Percentiles rank a stretch among this genome's conserved stretches.
Conservation (phyloP, 2,797 vertebrate genomes). For the Lepus townsendii region DNA sequence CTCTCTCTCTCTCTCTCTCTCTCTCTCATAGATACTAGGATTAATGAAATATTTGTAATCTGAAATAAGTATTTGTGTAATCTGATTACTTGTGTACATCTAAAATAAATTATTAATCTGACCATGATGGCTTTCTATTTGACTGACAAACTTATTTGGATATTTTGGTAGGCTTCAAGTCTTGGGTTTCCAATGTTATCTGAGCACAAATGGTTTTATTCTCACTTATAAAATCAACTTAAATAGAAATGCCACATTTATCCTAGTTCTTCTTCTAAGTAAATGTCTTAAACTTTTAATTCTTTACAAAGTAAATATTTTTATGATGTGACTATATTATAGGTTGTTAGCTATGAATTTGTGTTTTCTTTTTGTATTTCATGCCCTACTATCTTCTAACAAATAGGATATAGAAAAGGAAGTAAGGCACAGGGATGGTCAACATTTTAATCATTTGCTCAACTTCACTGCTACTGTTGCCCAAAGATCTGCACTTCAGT, state of each 20-base stretch:
- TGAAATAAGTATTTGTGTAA: not conserved
- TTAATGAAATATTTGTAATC: not conserved
- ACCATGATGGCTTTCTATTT: not conserved
- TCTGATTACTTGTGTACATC: not conserved
- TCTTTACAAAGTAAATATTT: not conserved
- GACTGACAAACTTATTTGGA: not conserved
- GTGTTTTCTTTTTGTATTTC: not conserved
- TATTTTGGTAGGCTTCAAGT: not conserved
- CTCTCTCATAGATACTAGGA: not conserved
- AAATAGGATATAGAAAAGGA: not conserved
- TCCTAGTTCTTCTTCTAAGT: not conserved
- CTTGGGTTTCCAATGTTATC: not conserved
- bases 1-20: not conserved
- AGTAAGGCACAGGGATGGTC: not conserved
- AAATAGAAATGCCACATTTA: not conserved
- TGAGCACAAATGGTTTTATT: conserved; percentile 23
- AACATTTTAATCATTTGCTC: not conserved
- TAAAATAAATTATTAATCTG: not conserved
- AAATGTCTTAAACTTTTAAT: not conserved
- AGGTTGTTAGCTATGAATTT: not conserved
- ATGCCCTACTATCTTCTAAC: not conserved
- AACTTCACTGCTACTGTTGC: not conserved
- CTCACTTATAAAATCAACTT: not conserved
- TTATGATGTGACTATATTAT: not conserved
- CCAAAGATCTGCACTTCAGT: not conserved